Evolutionary conservation across 1,140 invertebrate species (phyloP).

Genomic region (Hormaphis cornu): DNA sequence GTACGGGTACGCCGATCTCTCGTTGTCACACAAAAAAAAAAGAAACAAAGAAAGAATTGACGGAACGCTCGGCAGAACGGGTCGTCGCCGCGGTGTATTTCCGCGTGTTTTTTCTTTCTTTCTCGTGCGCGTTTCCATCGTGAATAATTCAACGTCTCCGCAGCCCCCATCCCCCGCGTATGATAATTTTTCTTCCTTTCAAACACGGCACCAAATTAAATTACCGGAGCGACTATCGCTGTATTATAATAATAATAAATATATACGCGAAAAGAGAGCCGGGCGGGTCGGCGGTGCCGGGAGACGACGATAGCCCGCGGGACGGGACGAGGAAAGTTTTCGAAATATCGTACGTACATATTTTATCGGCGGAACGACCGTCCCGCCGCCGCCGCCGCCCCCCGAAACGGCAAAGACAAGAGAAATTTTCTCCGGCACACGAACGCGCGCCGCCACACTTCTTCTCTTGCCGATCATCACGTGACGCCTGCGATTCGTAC

Average conservation of each 20-base stretch:
- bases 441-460: neutral
- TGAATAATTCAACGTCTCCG: neutral
- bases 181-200: constrained; percentile 16
- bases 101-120: neutral
- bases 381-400: neutral
- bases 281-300: neutral
- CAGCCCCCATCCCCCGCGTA: no score
- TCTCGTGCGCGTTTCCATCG: neutral
- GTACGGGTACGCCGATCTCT: no score
- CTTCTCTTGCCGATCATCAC: constrained; percentile 11
- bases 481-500: no score
- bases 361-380: neutral
- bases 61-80: neutral
- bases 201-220: constrained; percentile 19
- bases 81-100: no score
- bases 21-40: no score
- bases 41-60: no score
- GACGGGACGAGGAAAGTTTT: neutral
- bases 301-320: neutral
- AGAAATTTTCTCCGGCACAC: neutral
- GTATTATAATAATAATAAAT: no score
- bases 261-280: neutral
- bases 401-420: neutral
- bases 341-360: constrained; percentile 7
- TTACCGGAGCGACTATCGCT: neutral